Conservation (phyloP, 2,113 vertebrate species). For the Xyliphius kryptos region DNA sequence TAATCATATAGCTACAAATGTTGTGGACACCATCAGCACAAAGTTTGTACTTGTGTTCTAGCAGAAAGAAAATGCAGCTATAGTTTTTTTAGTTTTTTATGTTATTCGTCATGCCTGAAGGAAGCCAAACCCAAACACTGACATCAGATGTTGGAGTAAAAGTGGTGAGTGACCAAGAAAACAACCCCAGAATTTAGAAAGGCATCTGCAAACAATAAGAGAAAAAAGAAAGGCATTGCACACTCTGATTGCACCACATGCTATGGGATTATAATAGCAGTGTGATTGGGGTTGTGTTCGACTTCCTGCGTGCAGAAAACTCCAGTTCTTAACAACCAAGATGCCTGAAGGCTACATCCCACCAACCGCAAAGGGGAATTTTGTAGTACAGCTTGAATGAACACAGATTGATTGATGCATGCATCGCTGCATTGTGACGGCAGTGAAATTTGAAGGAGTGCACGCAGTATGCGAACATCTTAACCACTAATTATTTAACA, state of each 20-base stretch:
- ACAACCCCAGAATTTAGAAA: slow-evolving; percentile 30
- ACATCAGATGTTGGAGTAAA: slow-evolving; percentile 34
- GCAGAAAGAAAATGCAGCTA: slow-evolving; percentile 6
- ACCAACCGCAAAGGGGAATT: not conserved
- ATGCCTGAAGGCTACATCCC: slow-evolving; percentile 12
- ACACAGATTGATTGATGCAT: slow-evolving; percentile 4
- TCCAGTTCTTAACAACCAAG: slow-evolving; percentile 13
- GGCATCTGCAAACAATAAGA: slow-evolving; percentile 45
- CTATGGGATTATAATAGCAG: slow-evolving; percentile 35
- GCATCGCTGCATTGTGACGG: not conserved
- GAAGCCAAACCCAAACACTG: slow-evolving; percentile 24
- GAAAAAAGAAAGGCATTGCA: slow-evolving; percentile 4
- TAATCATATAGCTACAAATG: too few species aligned
- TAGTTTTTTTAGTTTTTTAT: slow-evolving; percentile 9
- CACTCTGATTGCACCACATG: slow-evolving; percentile 26
- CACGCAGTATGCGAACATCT: not conserved
- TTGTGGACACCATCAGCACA: too few species aligned
- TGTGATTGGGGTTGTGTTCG: slow-evolving; percentile 29
- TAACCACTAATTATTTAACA: slow-evolving; percentile 1
- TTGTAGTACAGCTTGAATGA: not conserved
- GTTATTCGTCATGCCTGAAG: slow-evolving; percentile 20
- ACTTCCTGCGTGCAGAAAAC: slow-evolving; percentile 18
- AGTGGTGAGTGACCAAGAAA: slow-evolving; percentile 31
- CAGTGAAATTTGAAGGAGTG: not conserved
- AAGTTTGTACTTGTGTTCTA: slow-evolving; percentile 5